Evolutionary conservation across 2,888 invertebrate genomes (phyloP), one percentile per base, ranked within the genome.

Genomic region (Altica lythri): DNA sequence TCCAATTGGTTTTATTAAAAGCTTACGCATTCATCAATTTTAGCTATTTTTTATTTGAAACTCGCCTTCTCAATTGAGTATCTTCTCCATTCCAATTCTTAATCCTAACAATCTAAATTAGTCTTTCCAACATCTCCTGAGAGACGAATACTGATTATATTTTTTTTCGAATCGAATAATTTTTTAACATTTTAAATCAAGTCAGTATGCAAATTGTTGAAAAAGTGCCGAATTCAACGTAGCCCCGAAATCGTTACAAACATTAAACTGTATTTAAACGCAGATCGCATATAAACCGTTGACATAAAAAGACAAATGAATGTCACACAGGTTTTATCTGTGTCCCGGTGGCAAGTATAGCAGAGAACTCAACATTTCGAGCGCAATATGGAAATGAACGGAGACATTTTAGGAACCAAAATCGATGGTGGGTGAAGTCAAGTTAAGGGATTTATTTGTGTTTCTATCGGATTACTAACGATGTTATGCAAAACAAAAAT

Each of bases 381-480:
- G 30, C 30, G 30, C 30, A 48, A 56, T 56, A 58, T 55, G 58
- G 58, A 56, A 60, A 56, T 58, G 53, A 60, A 49, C 42, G 43
- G 46, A 55, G 52, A 57, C 51, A 42, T 56, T 19, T 37, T 40
- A 22, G 46, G 51, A 56, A 56, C 53, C 46, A 53, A 47, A 59
- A 59, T 57, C 59, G 57, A 56, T 51, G 56, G 51, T 45, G 51
- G 38, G 51, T 18, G 51, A 49, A 57, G 57, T 57, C 54, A 60
- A 60, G 47, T 60, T 58, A 46, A 45, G 60, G 67, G 64, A 65
- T 65, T 65, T 67, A 65, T 66, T 62, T 62, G 62, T 61, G 59
- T 63, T 49, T 61, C 64, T 64, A 63, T 65, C 62, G 51, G 66
- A 63, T 67, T 67, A 64, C 66, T 67, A 67, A 67, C 64, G 63